phyloP scores from a whole-genome alignment of 2,888 invertebrate genomes.

The Leucoptera coffeella region DNA sequence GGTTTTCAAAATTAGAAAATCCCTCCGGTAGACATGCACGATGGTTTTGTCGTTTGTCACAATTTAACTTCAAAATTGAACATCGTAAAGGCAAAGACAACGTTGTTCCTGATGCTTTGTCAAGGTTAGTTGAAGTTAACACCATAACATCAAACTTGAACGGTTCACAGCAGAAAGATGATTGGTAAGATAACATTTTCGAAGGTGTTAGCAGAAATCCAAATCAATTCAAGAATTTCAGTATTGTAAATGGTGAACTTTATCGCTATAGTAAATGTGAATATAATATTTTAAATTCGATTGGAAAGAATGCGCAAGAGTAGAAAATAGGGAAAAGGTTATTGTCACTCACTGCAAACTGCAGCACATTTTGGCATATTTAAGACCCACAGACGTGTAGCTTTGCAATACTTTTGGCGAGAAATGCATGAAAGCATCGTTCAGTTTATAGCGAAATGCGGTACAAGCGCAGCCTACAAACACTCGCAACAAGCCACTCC shows the following conservation, averaged over 20 bases:
- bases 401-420: conserved; percentile 8
- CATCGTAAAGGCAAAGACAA: conserved; percentile 5
- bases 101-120: conserved; percentile 4
- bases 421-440: conserved; percentile 8
- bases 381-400: conserved; percentile 9
- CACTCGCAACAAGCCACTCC: conserved; percentile 5
- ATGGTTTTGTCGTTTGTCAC: conserved; percentile 2
- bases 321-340: conserved; percentile 3
- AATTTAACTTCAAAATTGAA: conserved; percentile 1
- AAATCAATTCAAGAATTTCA: conserved; percentile 3
- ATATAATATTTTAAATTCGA: conserved; percentile 5
- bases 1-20: conserved; percentile 2
- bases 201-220: conserved; percentile 3
- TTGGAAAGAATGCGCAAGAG: conserved; percentile 8
- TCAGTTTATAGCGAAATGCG: conserved; percentile 6
- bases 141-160: conserved; percentile 1
- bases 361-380: conserved; percentile 9
- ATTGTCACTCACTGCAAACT: conserved; percentile 7
- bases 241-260: conserved; percentile 1
- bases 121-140: conserved; percentile 6
- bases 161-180: conserved; percentile 3
- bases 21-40: conserved; percentile 2
- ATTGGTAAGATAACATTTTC: conserved; percentile 6
- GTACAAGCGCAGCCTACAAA: conserved; percentile 7
- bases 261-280: conserved; percentile 5